phyloP scores from a whole-genome alignment of 2,113 vertebrate genomes.

The Dicerorhinus sumatrensis region DNA sequence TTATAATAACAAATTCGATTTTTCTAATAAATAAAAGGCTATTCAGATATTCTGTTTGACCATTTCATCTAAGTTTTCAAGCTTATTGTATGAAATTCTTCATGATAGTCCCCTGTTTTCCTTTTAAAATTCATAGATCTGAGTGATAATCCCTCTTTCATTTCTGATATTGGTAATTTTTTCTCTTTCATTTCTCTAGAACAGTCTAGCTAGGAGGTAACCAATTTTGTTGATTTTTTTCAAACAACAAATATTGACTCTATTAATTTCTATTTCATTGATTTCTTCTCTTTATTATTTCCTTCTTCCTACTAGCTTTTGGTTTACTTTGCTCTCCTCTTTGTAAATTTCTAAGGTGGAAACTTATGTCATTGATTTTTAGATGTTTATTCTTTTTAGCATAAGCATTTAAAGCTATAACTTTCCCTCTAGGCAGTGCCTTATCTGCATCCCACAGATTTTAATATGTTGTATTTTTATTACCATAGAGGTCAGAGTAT shows the following conservation, averaged over 20 bases:
- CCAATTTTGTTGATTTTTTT: not conserved
- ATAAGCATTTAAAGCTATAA: not conserved
- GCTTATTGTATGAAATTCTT: not conserved
- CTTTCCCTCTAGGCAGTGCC: not conserved
- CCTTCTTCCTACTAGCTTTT: not conserved
- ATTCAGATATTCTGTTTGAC: not conserved
- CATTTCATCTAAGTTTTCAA: not conserved
- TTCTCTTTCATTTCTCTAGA: not conserved
- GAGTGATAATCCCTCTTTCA: not conserved
- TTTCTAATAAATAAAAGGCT: not conserved
- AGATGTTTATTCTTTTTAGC: not conserved
- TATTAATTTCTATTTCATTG: not conserved
- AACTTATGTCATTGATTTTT: not conserved
- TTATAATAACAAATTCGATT: not conserved
- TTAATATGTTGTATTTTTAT: not conserved
- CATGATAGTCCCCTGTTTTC: not conserved
- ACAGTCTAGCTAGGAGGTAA: not conserved
- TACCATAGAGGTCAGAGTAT: not conserved
- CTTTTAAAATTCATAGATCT: not conserved
- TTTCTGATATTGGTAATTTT: not conserved
- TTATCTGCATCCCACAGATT: not conserved
- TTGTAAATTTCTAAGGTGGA: not conserved
- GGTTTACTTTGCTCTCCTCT: not conserved
- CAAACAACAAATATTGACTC: not conserved
- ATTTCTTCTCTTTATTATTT: not conserved